Percentiles rank a stretch among this genome's conserved stretches.
Conservation (phyloP, 2,888 invertebrate genomes). For the Gymnoscelis rufifasciata region DNA sequence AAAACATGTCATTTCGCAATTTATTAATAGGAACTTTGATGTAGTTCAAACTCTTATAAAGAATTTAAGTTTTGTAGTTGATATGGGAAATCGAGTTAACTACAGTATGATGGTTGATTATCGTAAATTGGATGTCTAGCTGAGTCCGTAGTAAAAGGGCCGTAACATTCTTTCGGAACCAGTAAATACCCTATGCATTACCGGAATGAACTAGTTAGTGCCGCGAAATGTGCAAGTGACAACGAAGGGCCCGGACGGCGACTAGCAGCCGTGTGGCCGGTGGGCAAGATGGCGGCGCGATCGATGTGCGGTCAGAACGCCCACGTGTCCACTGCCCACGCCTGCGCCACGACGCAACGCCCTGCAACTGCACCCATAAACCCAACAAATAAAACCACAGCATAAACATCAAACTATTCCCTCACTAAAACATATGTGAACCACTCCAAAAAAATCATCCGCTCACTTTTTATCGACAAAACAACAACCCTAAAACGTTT, state of each 20-base stretch:
- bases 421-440: no score
- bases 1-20: no score
- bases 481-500: slow-evolving; percentile 3
- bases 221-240: slow-evolving; percentile 11
- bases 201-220: background rate
- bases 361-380: slow-evolving; percentile 55
- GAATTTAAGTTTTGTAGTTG: no score
- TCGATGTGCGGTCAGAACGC: slow-evolving; percentile 67
- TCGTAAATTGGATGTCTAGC: no score
- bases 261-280: slow-evolving; percentile 51
- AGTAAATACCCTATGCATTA: no score
- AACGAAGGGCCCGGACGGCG: slow-evolving; percentile 32
- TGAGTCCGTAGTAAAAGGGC: no score
- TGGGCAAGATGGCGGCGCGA: slow-evolving; percentile 71
- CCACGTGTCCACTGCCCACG: slow-evolving; percentile 57
- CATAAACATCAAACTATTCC: slow-evolving; percentile 5
- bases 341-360: slow-evolving; percentile 72
- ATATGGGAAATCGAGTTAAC: no score
- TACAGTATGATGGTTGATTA: no score
- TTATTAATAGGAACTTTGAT: no score
- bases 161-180: no score
- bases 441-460: no score
- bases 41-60: no score
- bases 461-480: slow-evolving; percentile 1
- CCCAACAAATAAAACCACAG: background rate